phyloP scores from a whole-genome alignment of 2,888 invertebrate genomes.

The Pyralis farinalis region DNA sequence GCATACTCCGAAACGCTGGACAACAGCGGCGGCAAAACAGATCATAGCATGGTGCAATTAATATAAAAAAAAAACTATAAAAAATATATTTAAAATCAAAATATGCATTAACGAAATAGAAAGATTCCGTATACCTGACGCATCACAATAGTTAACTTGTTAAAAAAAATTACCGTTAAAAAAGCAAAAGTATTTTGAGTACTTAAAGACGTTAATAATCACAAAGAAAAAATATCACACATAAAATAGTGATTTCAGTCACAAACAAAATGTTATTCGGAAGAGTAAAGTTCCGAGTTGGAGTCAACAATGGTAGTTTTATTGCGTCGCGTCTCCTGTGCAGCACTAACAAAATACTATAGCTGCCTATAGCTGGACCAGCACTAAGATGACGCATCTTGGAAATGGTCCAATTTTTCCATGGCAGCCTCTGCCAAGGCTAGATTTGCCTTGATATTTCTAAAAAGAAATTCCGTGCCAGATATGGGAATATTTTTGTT shows the following conservation, averaged over 20 bases:
- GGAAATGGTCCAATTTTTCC: conserved; percentile 41
- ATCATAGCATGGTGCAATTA: no score
- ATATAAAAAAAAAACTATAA: no score
- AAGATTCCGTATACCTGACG: no score
- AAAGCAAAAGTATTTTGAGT: no score
- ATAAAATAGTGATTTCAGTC: background rate
- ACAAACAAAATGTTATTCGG: background rate
- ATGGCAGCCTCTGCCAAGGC: conserved; percentile 37
- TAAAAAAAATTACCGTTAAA: no score
- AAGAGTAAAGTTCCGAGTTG: background rate
- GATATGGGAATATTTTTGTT: conserved; percentile 1
- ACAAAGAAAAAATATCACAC: no score
- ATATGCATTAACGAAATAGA: no score
- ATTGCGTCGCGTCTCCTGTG: conserved; percentile 30
- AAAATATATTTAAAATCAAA: no score
- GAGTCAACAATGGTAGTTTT: conserved; percentile 29
- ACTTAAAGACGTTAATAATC: no score
- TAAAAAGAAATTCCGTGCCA: conserved; percentile 19
- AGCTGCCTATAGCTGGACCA: conserved; percentile 14
- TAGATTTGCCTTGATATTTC: conserved; percentile 39
- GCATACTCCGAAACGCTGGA: no score
- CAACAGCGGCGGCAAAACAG: no score
- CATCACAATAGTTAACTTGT: no score
- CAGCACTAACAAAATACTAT: conserved; percentile 6
- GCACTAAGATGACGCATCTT: conserved; percentile 36